A percentile compares a stretch with the other conserved stretches of the same genome.
Evolutionary conservation across 2,113 vertebrate species (phyloP).

Genomic region (Lepus timidus): DNA sequence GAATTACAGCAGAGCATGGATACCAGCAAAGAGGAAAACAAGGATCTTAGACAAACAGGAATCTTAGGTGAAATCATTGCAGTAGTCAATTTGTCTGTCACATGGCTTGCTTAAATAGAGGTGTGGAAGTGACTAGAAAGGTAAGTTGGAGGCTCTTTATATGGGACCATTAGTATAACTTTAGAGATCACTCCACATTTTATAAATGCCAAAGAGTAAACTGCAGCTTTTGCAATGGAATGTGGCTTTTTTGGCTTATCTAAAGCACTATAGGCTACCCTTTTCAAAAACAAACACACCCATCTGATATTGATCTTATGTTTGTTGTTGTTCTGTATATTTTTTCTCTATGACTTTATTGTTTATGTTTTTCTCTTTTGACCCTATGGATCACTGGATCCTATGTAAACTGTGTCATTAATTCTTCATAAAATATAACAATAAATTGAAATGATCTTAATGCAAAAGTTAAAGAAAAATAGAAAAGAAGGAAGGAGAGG

Average conservation of each 20-base stretch:
- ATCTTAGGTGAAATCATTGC: background rate
- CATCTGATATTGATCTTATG: background rate
- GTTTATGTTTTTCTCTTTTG: background rate
- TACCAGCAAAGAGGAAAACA: background rate
- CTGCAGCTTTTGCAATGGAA: background rate
- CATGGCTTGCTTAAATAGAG: background rate
- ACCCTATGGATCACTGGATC: background rate
- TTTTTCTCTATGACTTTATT: background rate
- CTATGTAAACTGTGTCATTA: background rate
- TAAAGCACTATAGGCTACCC: background rate
- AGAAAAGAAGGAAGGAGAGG: no score
- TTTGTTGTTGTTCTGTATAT: background rate
- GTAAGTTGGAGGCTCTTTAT: background rate
- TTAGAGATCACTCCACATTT: background rate
- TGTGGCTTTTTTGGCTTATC: background rate
- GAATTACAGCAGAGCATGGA: background rate
- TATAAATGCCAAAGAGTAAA: background rate
- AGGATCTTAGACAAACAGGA: background rate
- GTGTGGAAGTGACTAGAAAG: background rate
- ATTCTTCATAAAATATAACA: background rate
- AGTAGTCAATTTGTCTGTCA: background rate
- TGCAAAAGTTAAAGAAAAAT: no score
- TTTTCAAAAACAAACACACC: background rate
- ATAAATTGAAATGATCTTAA: background rate
- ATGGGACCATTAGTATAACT: background rate